These are phyloP conservation scores for Pocillopora grandis DNA, from an alignment of 92 coral and sea anemone species.

Conservation along the genomic window DNA sequence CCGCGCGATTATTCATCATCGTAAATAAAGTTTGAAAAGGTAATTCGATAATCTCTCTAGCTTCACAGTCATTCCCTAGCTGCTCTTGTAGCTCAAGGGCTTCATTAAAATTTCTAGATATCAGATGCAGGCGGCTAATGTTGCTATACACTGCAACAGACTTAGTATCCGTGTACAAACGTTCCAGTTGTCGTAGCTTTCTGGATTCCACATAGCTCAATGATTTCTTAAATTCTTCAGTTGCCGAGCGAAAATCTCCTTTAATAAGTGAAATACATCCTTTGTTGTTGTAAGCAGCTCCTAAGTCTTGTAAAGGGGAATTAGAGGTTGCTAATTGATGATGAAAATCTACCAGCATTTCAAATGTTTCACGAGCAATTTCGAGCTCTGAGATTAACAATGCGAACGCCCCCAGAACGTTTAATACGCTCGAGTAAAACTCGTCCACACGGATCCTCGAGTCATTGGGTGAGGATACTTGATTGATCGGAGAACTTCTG, in stretches of 20 bases:
- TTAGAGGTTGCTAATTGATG: not conserved
- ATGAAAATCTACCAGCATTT: not conserved
- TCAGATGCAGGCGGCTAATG: not conserved
- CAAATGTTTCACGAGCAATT: not conserved
- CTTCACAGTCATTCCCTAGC: not conserved
- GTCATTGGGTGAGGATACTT: too few species aligned
- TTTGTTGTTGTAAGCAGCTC: conserved; percentile 24
- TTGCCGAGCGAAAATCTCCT: not conserved
- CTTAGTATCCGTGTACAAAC: not conserved
- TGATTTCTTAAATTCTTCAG: not conserved
- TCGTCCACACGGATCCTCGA: not conserved
- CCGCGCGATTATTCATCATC: conserved; percentile 10
- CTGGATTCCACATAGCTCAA: not conserved
- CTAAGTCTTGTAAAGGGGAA: not conserved
- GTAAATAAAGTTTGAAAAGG: not conserved
- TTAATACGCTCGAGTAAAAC: not conserved
- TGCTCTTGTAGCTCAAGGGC: not conserved
- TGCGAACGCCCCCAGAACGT: conserved; percentile 9
- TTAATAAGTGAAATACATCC: not conserved
- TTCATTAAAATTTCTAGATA: not conserved
- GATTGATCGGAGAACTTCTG: too few species aligned
- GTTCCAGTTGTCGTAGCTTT: too few species aligned
- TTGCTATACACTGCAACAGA: not conserved
- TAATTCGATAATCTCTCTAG: not conserved
- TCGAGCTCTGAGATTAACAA: conserved; percentile 6